Evolutionary conservation across 2,888 invertebrate species (phyloP), one percentile per base, ranked within the genome.

Genomic region (Omphaloscelis lunosa): DNA sequence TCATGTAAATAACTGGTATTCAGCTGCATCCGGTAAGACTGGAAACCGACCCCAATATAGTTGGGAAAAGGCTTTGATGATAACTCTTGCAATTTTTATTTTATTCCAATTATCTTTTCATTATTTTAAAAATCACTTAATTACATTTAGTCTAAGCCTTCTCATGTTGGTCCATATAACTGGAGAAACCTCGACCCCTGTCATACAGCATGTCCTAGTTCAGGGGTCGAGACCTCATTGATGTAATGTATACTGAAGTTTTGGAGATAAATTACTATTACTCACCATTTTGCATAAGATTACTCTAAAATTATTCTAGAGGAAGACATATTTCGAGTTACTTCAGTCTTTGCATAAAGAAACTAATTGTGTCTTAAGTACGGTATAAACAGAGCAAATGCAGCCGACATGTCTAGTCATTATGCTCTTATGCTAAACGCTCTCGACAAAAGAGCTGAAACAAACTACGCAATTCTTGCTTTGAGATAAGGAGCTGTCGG

Each of bases 361-460:
- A 75, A 72, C 41, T 78, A 78, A 82, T 75, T 82, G 59, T 39
- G 15, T 63, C 67, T 53, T 71, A 67, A 53, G 59, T 29, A 58
- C 23, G 39, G 45, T 59, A 77, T 69, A 78, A 82, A 82, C 41
- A 71, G 63, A 72, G 78, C 41, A 65, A 78, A 69, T 68, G 61
- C 70, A 56, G 29, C 11, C 59, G 65, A 72, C 77, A 82, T 72
- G 41, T 82, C 74, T 63, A 58, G 67, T 67, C 67, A 74, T 74
- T 82, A 78, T 29, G 82, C 82, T 65, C 73, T 82, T 72, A 82
- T 68, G 74, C 71, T 72, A 82, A 82, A 74, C 56, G 82, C 15
- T 73, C 58, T 63, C 73, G 77, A 77, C 73, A 62, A 75, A 80
- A 81, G 70, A 82, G 61, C 27, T 70, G 56, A 71, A 71, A 63